Base-by-base conservation (phyloP, 2,888 invertebrate species). In the Fragum whitleyi region DNA sequence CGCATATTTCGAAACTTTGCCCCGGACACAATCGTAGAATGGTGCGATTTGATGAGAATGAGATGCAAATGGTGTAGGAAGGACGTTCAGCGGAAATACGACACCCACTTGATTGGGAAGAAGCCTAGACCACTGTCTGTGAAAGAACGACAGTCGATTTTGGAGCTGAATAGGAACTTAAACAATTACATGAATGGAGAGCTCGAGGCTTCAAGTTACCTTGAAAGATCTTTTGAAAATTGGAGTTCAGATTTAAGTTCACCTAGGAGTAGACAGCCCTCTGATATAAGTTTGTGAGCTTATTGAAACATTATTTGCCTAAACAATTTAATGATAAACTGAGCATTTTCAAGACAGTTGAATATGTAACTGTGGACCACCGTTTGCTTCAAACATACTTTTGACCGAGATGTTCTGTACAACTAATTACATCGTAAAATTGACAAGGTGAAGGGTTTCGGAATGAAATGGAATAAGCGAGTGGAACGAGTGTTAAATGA, bases 91-190 rank as follows among this genome's bases (percentile, higher is more conserved):
- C 73, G 73, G 9, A 75, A 73, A 3, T 88, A 86, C 57, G 69
- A 77, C 19, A 74, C 32, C 28, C 69, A 85, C 59, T 79, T 88
- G 11, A 51, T 87, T 23, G 87, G 88, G 32, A 74, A 57, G n/a
- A 68, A 42, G n/a, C 32, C 47, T 5, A 53, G n/a, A 7, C 21
- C 59, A 23, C 16, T 21, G 2, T 23, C 36, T 21, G 19, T n/a
- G 11, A 9, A 21, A 21, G 65, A 65, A 16, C 42, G 42, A 19
- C n/a, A 28, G 36, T 42, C 62, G 19, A 36, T 82, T 14, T 59
- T 73, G 32, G 73, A 68, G 6, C 26, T 85, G 77, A 85, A 85
- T 32, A 77, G 74, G 71, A 85, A 85, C 70, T 61, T 85, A 16
- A 81, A 85, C 28, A 79, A 79, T 51, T 85, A 84, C 65, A 47